Evolutionary conservation across 2,113 vertebrate species (phyloP).

Genomic region (Parus major): DNA sequence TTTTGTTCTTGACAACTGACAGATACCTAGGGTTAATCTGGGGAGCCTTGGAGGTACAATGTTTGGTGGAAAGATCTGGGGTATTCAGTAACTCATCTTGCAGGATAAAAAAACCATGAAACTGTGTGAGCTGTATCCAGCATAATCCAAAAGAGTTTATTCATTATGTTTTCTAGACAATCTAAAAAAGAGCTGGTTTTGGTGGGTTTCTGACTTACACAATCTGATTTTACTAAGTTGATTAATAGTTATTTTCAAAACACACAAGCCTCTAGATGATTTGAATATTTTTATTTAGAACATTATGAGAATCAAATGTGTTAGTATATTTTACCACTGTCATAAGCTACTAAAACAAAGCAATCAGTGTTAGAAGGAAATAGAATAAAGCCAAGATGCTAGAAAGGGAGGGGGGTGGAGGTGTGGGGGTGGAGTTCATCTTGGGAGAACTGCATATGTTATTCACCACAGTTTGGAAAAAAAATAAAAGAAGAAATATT

Average conservation of each 20-base stretch:
- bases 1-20: not conserved
- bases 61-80: not conserved
- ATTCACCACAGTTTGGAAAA: not conserved
- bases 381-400: not conserved
- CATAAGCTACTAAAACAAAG: not conserved
- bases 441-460: not conserved
- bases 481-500: not conserved
- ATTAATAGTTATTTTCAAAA: not conserved
- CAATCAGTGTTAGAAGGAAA: not conserved
- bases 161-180: not conserved
- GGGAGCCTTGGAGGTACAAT: not conserved
- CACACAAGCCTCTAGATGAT: not conserved
- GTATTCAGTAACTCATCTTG: not conserved
- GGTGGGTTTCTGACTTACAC: not conserved
- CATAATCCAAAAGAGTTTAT: not conserved
- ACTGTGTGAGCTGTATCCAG: not conserved
- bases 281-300: not conserved
- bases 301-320: not conserved
- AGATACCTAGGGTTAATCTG: not conserved
- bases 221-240: not conserved
- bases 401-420: not conserved
- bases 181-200: not conserved
- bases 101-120: not conserved
- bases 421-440: not conserved
- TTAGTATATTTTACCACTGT: not conserved